Percentiles rank a stretch among this genome's conserved stretches.
Conservation (phyloP, 2,797 vertebrate species). For the Halcyon chelicuti region DNA sequence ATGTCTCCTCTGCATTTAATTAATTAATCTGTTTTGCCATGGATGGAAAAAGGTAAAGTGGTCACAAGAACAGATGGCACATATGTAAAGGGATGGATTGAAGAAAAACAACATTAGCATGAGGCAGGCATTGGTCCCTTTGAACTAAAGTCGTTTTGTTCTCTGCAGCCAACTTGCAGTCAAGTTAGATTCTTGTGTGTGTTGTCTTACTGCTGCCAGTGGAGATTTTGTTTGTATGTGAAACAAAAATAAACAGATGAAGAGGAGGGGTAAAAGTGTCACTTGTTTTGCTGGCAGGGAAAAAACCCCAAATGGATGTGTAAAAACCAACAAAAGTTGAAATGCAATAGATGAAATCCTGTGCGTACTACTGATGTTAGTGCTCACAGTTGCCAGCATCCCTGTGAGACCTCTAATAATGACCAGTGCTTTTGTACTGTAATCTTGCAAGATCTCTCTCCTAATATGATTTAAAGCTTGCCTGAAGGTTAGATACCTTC, state of each 20-base stretch:
- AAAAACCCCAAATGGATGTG: background rate
- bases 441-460: background rate
- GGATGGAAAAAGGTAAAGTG: background rate
- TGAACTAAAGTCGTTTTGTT: background rate
- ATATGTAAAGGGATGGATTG: background rate
- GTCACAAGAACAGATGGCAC: background rate
- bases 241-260: background rate
- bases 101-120: background rate
- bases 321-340: background rate
- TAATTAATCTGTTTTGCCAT: background rate
- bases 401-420: background rate
- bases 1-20: background rate
- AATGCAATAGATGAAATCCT: background rate
- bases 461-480: background rate
- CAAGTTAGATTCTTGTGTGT: background rate
- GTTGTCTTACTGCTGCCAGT: background rate
- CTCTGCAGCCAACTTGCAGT: background rate
- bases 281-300: background rate
- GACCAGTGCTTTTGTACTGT: background rate
- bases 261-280: background rate
- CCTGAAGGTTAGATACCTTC: background rate
- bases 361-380: background rate
- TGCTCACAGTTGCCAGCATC: background rate
- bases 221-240: background rate
- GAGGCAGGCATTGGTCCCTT: background rate